Conservation (phyloP, 2,888 invertebrate species). For the Itoplectis maculator region DNA sequence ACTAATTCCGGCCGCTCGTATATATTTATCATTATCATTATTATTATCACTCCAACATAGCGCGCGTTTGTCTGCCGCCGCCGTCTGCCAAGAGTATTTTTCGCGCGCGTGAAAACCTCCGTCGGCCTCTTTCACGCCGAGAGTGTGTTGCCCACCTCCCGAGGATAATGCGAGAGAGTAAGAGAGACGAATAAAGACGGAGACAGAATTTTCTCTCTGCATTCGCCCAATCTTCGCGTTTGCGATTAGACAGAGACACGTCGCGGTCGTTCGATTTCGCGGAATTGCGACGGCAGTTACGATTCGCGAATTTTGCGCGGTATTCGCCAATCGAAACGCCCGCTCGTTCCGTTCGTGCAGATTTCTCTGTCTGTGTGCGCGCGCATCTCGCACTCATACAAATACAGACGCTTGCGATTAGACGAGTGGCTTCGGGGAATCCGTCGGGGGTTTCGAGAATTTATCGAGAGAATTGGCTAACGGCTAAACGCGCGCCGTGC, state of each 20-base stretch:
- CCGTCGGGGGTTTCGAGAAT: not conserved
- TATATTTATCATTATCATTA: slow-evolving; percentile 63
- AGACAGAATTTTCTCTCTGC: slow-evolving; percentile 38
- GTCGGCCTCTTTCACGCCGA: slow-evolving; percentile 49
- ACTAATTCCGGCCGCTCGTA: slow-evolving; percentile 61
- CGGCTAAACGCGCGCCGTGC: not conserved
- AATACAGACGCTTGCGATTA: not conserved
- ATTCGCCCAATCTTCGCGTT: slow-evolving; percentile 27
- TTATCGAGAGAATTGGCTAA: slow-evolving; percentile 5
- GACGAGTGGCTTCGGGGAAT: slow-evolving; percentile 2
- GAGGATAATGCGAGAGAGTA: too few species aligned
- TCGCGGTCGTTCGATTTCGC: too few species aligned
- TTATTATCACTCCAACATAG: slow-evolving; percentile 36
- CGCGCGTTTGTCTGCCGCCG: slow-evolving; percentile 78
- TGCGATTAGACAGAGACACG: slow-evolving; percentile 22
- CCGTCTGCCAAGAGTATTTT: slow-evolving; percentile 81
- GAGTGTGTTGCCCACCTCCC: not conserved
- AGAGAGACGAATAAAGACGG: slow-evolving; percentile 12
- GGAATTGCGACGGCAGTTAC: too few species aligned
- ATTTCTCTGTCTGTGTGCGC: not conserved
- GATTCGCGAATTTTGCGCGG: too few species aligned
- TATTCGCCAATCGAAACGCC: too few species aligned
- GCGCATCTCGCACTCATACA: too few species aligned
- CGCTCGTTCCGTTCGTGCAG: too few species aligned
- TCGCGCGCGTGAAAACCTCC: slow-evolving; percentile 61